A percentile compares a stretch with the other conserved stretches of the same genome.
Evolutionary conservation across 2,797 vertebrate species (phyloP).

Genomic region (Coendou prehensilis): DNA sequence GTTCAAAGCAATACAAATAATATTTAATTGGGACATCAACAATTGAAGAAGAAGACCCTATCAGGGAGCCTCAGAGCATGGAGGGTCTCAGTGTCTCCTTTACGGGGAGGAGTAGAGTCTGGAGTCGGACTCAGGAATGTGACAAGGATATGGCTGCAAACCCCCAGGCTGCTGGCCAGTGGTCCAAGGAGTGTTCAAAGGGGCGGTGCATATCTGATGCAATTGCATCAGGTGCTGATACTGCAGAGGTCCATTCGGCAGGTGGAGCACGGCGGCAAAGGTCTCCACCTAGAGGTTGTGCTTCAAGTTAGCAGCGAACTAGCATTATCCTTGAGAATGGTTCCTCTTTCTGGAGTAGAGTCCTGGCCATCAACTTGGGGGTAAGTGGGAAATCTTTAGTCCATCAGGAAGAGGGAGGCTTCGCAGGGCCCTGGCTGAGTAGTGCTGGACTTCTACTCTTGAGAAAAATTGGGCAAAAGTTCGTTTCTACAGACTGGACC

Average conservation of each 20-base stretch:
- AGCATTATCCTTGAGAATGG: neutral
- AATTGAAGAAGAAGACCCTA: neutral
- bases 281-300: neutral
- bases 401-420: neutral
- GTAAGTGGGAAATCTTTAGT: neutral
- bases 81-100: neutral
- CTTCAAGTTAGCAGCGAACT: constrained; percentile 28
- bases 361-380: neutral
- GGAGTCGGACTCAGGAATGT: neutral
- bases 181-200: neutral
- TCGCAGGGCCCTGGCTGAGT: neutral
- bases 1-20: constrained; percentile 50
- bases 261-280: neutral
- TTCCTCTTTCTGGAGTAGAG: neutral
- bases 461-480: neutral
- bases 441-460: neutral
- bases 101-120: neutral
- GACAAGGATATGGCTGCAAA: neutral
- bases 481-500: neutral
- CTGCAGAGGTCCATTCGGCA: neutral
- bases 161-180: neutral
- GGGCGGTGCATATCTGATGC: neutral
- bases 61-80: neutral
- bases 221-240: neutral
- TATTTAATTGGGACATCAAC: neutral